Conservation (phyloP, 2,888 invertebrate genomes). For the Blastobasis adustella region DNA sequence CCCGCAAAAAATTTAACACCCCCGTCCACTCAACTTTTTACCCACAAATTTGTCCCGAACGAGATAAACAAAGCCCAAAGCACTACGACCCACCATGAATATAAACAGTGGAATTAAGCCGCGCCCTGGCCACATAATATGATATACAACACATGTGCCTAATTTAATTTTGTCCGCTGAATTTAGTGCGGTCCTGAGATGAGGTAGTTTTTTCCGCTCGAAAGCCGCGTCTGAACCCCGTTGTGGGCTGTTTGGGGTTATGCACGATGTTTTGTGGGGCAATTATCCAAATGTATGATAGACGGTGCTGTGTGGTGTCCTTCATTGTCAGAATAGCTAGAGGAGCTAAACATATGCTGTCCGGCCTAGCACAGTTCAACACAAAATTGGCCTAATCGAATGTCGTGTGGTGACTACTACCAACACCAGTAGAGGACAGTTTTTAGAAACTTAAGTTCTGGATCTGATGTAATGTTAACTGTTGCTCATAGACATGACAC, state of each 20-base stretch:
- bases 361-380: too few relatives aligned
- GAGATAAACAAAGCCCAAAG: constrained; percentile 54
- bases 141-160: constrained; percentile 55
- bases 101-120: constrained; percentile 67
- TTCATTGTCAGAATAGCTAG: too few relatives aligned
- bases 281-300: too few relatives aligned
- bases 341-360: too few relatives aligned
- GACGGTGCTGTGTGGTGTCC: too few relatives aligned
- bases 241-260: background rate
- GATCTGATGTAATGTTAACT: too few relatives aligned
- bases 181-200: constrained; percentile 31
- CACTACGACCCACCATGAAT: constrained; percentile 57
- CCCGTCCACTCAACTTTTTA: constrained; percentile 37
- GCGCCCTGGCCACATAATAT: constrained; percentile 37
- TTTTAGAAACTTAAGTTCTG: too few relatives aligned
- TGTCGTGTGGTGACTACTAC: too few relatives aligned
- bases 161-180: constrained; percentile 56
- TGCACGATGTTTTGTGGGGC: background rate
- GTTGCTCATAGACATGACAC: too few relatives aligned
- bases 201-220: constrained; percentile 24
- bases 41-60: constrained; percentile 49
- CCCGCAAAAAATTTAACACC: constrained; percentile 21
- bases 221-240: too few relatives aligned
- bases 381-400: too few relatives aligned
- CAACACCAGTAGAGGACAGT: too few relatives aligned